Evolutionary conservation across 2,888 invertebrate genomes (phyloP).

Genomic region (Brachycybe producta): DNA sequence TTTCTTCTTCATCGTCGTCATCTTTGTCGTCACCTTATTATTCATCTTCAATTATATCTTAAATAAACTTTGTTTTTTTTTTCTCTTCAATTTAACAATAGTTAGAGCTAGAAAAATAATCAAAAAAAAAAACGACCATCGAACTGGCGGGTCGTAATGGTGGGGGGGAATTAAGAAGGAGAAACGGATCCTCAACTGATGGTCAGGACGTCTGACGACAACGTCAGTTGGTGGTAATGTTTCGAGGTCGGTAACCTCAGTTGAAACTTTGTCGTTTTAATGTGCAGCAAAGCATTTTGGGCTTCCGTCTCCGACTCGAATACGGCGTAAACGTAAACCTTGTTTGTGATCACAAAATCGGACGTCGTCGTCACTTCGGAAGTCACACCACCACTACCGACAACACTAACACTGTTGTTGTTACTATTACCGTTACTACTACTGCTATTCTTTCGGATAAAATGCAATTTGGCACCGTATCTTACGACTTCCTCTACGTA

Average conservation of each 20-base stretch:
- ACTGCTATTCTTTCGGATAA: constrained; percentile 18
- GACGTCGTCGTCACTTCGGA: constrained; percentile 3
- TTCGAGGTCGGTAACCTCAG: constrained; percentile 21
- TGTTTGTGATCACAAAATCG: constrained; percentile 21
- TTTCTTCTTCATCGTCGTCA: no score
- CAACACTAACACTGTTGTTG: constrained; percentile 7
- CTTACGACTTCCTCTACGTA: constrained; percentile 24
- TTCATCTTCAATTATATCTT: no score
- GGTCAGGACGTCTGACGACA: constrained; percentile 3
- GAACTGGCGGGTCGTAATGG: no score
- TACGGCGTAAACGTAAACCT: constrained; percentile 23
- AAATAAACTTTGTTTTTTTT: no score
- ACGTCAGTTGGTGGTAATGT: no score
- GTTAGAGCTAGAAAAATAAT: no score
- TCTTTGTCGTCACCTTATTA: no score
- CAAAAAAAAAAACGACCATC: background rate
- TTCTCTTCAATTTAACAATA: no score
- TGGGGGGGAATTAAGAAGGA: no score
- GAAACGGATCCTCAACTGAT: no score
- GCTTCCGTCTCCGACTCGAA: constrained; percentile 24
- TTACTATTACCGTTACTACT: constrained; percentile 7
- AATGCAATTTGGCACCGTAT: constrained; percentile 24
- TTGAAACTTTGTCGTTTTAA: constrained; percentile 25
- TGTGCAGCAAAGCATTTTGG: constrained; percentile 24
- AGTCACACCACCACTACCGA: no score